A percentile compares a stretch with the other conserved stretches of the same genome.
Conservation (phyloP, 2,797 vertebrate genomes). For the Danio choprae region DNA sequence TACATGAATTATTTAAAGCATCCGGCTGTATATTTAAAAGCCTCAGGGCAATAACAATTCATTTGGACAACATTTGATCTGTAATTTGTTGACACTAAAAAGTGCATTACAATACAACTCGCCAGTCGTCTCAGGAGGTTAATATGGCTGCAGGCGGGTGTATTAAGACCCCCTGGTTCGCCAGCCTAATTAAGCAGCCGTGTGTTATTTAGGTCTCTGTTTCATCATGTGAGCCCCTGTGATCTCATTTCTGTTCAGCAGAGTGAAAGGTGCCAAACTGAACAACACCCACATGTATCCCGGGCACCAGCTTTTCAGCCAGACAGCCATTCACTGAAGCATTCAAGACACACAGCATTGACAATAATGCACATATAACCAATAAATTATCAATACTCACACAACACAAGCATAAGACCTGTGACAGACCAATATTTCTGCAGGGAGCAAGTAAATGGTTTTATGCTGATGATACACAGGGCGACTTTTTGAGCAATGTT, state of each 20-base stretch:
- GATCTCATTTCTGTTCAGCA: slow-evolving; percentile 45
- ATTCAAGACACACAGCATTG: slow-evolving; percentile 21
- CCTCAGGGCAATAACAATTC: slow-evolving; percentile 42
- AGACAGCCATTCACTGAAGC: slow-evolving; percentile 40
- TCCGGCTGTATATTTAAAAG: slow-evolving; percentile 31
- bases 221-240: slow-evolving; percentile 54
- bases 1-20: slow-evolving; percentile 39
- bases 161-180: slow-evolving; percentile 32
- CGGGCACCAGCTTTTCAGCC: slow-evolving; percentile 19
- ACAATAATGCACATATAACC: not conserved
- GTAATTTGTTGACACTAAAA: slow-evolving; percentile 32
- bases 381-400: slow-evolving; percentile 14
- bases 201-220: slow-evolving; percentile 51
- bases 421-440: not conserved
- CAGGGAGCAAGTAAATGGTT: not conserved
- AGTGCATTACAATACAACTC: slow-evolving; percentile 38
- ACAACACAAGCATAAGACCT: slow-evolving; percentile 1
- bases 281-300: slow-evolving; percentile 35
- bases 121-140: slow-evolving; percentile 14
- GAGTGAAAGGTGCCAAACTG: slow-evolving; percentile 39
- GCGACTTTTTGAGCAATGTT: too few relatives aligned
- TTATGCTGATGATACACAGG: too few relatives aligned
- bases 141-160: slow-evolving; percentile 26
- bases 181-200: slow-evolving; percentile 44
- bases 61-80: slow-evolving; percentile 39